These are phyloP conservation scores for Ichneumoninae sp. DNA, from an alignment of 2,888 invertebrate species.

Conservation along the genomic window DNA sequence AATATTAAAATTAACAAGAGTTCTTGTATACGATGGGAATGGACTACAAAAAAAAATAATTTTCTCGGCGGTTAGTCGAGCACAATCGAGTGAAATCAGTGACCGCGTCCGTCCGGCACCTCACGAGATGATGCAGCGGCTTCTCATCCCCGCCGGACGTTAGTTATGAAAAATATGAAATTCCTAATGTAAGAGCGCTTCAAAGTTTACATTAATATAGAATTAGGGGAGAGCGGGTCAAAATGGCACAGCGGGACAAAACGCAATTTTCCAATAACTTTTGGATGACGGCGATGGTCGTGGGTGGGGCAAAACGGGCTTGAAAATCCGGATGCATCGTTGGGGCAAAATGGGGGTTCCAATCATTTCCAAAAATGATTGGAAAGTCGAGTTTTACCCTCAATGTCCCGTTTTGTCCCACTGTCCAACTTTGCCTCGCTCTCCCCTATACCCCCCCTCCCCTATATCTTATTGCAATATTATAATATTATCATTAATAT, in stretches of 20 bases:
- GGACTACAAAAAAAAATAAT: conserved; percentile 3
- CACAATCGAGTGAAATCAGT: conserved; percentile 74
- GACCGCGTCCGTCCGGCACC: conserved; percentile 51
- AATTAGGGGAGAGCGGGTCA: no score
- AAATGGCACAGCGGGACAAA: no score
- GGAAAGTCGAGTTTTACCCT: no score
- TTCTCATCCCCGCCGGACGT: conserved; percentile 69
- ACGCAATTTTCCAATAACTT: no score
- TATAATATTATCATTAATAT: not conserved
- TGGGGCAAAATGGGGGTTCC: no score
- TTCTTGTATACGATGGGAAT: not conserved
- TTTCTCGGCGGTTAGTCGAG: conserved; percentile 56
- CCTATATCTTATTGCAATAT: not conserved
- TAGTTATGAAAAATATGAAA: conserved; percentile 84
- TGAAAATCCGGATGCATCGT: no score
- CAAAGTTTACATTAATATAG: no score
- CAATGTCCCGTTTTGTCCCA: no score
- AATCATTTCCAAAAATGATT: no score
- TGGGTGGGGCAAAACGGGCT: no score
- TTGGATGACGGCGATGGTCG: no score
- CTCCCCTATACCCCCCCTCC: not conserved
- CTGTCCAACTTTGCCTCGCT: no score
- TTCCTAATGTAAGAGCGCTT: conserved; percentile 41
- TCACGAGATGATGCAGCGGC: conserved; percentile 52
- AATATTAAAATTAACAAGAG: not conserved